phyloP scores from a whole-genome alignment of 2,113 vertebrate species.

The Potamarius usumacintae region DNA sequence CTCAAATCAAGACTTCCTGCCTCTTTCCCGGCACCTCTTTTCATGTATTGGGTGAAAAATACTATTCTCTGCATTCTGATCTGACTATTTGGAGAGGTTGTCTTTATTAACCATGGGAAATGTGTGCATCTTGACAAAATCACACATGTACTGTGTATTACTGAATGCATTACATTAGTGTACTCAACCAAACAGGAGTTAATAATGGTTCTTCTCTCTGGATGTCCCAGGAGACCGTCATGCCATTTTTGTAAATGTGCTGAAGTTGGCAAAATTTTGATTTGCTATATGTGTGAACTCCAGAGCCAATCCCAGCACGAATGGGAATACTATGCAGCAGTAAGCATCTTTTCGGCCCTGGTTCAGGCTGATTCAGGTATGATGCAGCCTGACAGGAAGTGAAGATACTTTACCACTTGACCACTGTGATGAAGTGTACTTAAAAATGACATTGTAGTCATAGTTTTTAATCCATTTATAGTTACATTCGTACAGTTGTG shows the following conservation, averaged over 20 bases:
- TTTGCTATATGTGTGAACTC: conserved; percentile 41
- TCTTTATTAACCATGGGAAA: not conserved
- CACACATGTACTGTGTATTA: not conserved
- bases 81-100: not conserved
- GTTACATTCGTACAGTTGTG: not conserved
- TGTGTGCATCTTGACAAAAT: not conserved
- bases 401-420: not conserved
- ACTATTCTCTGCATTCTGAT: not conserved
- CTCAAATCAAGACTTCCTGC: not conserved
- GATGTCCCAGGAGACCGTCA: conserved; percentile 28
- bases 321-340: conserved; percentile 30
- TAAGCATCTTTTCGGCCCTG: conserved; percentile 2
- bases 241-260: conserved; percentile 20
- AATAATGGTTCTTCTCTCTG: conserved; percentile 18
- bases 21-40: not conserved
- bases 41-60: not conserved
- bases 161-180: conserved; percentile 12
- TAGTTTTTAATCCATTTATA: not conserved
- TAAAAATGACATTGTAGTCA: not conserved
- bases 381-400: not conserved
- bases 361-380: not conserved
- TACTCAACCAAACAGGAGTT: not conserved
- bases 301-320: conserved; percentile 28
- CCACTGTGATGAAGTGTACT: not conserved
- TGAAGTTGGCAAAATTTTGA: conserved; percentile 52